Evolutionary conservation across 2,888 invertebrate species (phyloP).

Genomic region (Bugula neritina): DNA sequence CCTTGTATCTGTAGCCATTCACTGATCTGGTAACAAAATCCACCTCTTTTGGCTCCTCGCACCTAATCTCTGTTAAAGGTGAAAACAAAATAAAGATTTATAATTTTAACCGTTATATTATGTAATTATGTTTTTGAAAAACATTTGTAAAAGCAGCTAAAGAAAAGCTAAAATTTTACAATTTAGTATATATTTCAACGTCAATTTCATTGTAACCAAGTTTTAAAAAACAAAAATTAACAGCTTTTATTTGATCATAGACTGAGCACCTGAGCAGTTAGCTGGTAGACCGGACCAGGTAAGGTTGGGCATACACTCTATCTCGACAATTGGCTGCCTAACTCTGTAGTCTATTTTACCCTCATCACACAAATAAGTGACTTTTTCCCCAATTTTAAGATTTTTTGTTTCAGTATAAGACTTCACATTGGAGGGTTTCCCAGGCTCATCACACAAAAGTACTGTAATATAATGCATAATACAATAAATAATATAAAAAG

Average conservation of each 20-base stretch:
- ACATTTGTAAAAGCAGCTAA: background rate
- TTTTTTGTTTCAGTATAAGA: background rate
- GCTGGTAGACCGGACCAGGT: conserved; percentile 8
- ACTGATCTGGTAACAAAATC: background rate
- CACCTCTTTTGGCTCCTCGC: background rate
- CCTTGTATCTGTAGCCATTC: background rate
- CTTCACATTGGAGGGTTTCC: background rate
- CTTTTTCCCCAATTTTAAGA: background rate
- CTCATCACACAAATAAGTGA: background rate
- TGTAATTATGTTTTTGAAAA: background rate
- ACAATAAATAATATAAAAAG: too few relatives aligned
- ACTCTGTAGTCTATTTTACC: background rate
- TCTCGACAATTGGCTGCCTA: background rate
- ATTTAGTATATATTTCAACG: too few relatives aligned
- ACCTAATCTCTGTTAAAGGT: background rate
- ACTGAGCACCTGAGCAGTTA: background rate
- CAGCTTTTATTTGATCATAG: too few relatives aligned
- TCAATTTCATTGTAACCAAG: too few relatives aligned
- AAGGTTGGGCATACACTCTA: conserved; percentile 18
- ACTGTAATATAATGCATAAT: too few relatives aligned
- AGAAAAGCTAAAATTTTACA: background rate
- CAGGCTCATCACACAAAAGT: background rate
- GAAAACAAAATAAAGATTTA: background rate
- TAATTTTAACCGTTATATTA: too few relatives aligned
- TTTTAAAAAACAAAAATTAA: too few relatives aligned